Percentiles rank a stretch among this genome's conserved stretches.
These are phyloP conservation scores for Chunga burmeisteri DNA, from an alignment of 2,113 vertebrate genomes.

Conservation along the genomic window DNA sequence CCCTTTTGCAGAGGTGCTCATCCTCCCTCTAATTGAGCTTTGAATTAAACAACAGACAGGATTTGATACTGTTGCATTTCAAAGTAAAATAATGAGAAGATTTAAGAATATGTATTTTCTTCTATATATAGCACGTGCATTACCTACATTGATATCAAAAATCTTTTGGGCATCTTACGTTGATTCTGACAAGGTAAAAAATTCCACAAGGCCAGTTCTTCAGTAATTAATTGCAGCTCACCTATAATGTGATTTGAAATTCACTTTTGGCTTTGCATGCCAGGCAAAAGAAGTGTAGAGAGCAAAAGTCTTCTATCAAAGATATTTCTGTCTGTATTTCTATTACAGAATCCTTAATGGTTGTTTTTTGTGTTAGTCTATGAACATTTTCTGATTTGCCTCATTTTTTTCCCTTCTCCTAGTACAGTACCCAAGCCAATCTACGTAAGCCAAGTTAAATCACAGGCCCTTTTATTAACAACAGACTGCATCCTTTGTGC, in stretches of 20 bases:
- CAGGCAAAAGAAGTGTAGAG: background rate
- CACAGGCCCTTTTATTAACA: background rate
- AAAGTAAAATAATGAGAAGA: background rate
- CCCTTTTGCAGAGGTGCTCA: background rate
- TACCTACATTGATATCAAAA: background rate
- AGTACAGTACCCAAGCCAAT: background rate
- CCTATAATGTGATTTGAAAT: background rate
- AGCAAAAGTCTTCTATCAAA: background rate
- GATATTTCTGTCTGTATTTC: background rate
- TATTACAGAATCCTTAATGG: background rate
- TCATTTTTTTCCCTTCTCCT: background rate
- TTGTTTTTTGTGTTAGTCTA: background rate
- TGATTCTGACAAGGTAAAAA: background rate
- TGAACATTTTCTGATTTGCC: background rate
- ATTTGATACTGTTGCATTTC: background rate
- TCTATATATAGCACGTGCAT: accelerated
- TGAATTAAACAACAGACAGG: background rate
- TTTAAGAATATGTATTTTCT: background rate
- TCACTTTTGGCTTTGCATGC: background rate
- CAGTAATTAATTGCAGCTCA: background rate
- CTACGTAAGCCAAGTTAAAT: background rate
- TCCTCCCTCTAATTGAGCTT: background rate
- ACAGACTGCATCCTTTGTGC: background rate
- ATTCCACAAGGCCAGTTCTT: background rate
- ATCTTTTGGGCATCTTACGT: background rate